Conservation (phyloP, 2,113 vertebrate species). For the Silurus meridionalis region DNA sequence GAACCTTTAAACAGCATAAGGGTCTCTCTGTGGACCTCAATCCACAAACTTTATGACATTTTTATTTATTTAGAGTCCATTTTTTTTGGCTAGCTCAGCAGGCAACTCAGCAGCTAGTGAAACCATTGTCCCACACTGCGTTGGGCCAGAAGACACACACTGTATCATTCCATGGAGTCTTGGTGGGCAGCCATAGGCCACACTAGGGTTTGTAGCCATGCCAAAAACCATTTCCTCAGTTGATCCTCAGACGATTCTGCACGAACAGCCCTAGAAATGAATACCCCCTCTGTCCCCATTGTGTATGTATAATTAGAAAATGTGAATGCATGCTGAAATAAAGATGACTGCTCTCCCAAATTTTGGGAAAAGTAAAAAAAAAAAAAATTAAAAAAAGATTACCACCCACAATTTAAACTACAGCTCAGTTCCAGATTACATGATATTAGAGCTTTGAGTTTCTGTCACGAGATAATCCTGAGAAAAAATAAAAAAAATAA, state of each 20-base stretch:
- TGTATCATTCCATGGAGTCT: conserved; percentile 64
- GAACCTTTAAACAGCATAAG: background rate
- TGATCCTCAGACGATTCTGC: conserved; percentile 55
- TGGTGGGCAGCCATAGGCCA: conserved; percentile 65
- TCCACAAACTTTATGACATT: conserved; percentile 42
- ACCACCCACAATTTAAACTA: conserved; percentile 55
- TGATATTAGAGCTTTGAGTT: conserved; percentile 23
- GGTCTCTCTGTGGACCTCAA: background rate
- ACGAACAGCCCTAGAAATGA: conserved; percentile 59
- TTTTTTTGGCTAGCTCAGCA: conserved; percentile 44
- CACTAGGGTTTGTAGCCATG: conserved; percentile 64
- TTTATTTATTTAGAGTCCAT: conserved; percentile 40
- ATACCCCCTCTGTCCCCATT: conserved; percentile 59
- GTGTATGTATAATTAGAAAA: conserved; percentile 70
- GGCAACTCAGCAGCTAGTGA: conserved; percentile 44
- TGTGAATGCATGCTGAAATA: conserved; percentile 70
- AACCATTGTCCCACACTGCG: conserved; percentile 46
- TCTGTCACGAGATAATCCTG: conserved; percentile 32
- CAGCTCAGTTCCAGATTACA: conserved; percentile 51
- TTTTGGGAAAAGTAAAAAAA: conserved; percentile 34
- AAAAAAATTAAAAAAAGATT: background rate
- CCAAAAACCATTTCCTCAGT: conserved; percentile 67
- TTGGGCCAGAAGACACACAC: conserved; percentile 54
- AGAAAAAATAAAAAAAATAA: conserved; percentile 37
- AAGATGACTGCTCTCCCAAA: conserved; percentile 64